Conservation (phyloP, 2,888 invertebrate species). For the Hyposoter didymator region DNA sequence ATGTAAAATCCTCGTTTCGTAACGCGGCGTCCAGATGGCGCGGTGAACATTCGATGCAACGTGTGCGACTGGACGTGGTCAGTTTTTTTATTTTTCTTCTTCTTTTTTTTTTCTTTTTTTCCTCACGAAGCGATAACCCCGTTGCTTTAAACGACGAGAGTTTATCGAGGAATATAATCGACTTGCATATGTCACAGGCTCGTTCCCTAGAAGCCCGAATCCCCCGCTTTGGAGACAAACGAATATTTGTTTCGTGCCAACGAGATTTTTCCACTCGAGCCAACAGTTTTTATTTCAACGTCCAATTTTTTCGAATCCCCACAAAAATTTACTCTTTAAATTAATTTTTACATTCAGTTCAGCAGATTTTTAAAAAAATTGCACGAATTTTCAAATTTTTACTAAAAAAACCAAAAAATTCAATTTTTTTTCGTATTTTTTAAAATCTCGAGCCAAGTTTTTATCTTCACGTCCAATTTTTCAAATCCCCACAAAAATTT, state of each 20-base stretch:
- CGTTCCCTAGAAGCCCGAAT: constrained; percentile 6
- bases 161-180: constrained; percentile 51
- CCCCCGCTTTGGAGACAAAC: background rate
- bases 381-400: too few relatives aligned
- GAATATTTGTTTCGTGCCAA: background rate
- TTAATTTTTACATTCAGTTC: too few relatives aligned
- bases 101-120: constrained; percentile 13
- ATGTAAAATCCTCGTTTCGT: constrained; percentile 9
- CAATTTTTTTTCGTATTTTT: too few relatives aligned
- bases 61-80: background rate
- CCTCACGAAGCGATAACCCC: constrained; percentile 55
- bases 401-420: too few relatives aligned
- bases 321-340: too few relatives aligned
- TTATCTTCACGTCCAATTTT: background rate
- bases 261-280: background rate
- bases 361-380: too few relatives aligned
- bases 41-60: constrained; percentile 30
- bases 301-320: background rate
- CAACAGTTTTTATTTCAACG: background rate
- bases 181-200: constrained; percentile 37
- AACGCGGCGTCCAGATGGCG: constrained; percentile 8
- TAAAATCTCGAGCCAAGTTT: background rate
- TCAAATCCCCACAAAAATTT: too few relatives aligned
- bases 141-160: constrained; percentile 28
- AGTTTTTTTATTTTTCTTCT: background rate